A percentile compares a stretch with the other conserved stretches of the same genome.
phyloP scores from a whole-genome alignment of 1,140 invertebrate species.

The Sminthurides bifidus region DNA sequence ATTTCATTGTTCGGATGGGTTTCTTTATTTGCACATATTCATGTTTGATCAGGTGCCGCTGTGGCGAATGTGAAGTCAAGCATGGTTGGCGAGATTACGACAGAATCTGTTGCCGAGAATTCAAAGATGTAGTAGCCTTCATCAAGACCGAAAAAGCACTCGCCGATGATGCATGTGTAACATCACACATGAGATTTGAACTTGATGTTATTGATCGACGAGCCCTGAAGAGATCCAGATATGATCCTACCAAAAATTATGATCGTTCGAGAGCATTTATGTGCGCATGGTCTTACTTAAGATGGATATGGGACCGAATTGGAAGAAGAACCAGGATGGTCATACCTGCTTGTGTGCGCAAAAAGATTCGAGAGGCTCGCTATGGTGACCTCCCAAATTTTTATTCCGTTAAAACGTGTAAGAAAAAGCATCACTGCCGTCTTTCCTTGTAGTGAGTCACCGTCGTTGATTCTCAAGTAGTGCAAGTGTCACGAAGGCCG shows the following conservation, averaged over 20 bases:
- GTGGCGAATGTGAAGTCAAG: constrained; percentile 11
- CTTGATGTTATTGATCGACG: constrained; percentile 5
- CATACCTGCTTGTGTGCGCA: not conserved
- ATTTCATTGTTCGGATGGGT: not conserved
- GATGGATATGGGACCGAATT: constrained; percentile 6
- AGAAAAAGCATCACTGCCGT: too few relatives aligned
- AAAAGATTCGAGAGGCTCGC: not conserved
- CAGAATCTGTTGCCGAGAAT: constrained; percentile 14
- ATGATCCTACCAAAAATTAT: not conserved
- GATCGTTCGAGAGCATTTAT: not conserved
- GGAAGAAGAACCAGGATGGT: not conserved
- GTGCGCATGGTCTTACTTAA: not conserved
- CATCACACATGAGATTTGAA: constrained; percentile 9
- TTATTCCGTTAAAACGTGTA: too few relatives aligned
- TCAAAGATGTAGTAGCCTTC: constrained; percentile 11
- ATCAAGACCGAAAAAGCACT: constrained; percentile 9
- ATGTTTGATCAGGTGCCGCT: constrained; percentile 18
- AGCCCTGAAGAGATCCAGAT: not conserved
- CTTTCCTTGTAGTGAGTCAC: too few relatives aligned
- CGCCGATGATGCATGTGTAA: constrained; percentile 10
- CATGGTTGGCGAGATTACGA: constrained; percentile 11
- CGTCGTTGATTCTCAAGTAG: too few relatives aligned
- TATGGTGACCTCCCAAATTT: too few relatives aligned
- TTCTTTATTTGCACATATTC: too few relatives aligned
- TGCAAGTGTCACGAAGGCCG: too few relatives aligned